phyloP scores from a whole-genome alignment of 2,888 invertebrate genomes.

The Scaptomyza polygonia region DNA sequence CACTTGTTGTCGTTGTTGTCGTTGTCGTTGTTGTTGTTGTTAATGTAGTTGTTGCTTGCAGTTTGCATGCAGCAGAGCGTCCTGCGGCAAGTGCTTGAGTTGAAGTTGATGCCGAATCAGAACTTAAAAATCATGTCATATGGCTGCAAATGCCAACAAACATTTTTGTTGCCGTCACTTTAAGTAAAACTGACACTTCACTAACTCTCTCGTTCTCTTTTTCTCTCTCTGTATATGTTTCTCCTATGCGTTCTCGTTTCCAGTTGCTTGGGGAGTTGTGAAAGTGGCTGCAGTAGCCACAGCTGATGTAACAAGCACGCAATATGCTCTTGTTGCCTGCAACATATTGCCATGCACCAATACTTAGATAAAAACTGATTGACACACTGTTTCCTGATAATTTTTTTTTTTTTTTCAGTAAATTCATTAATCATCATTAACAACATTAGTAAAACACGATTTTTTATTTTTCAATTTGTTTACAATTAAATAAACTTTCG shows the following conservation, averaged over 20 bases:
- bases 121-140: conserved; percentile 76
- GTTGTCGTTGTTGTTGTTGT: not conserved
- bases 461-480: too few relatives aligned
- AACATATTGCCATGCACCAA: conserved; percentile 39
- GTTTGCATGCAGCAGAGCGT: conserved; percentile 38
- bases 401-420: too few relatives aligned
- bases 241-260: not conserved
- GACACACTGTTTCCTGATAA: conserved; percentile 5
- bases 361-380: conserved; percentile 40
- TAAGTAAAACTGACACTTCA: conserved; percentile 53
- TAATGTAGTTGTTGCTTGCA: conserved; percentile 10
- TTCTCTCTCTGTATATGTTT: not conserved
- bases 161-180: conserved; percentile 53
- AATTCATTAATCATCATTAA: too few relatives aligned
- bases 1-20: too few relatives aligned
- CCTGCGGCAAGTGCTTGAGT: conserved; percentile 51
- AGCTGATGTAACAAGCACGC: conserved; percentile 26
- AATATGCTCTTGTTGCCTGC: conserved; percentile 43
- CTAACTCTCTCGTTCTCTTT: too few relatives aligned
- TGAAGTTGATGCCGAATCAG: conserved; percentile 58
- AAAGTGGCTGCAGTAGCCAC: conserved; percentile 5
- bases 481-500: too few relatives aligned
- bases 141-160: conserved; percentile 53
- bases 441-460: too few relatives aligned
- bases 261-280: conserved; percentile 12